These are phyloP conservation scores for Crepidodera aurea DNA, from an alignment of 2,888 invertebrate genomes.

Conservation along the genomic window DNA sequence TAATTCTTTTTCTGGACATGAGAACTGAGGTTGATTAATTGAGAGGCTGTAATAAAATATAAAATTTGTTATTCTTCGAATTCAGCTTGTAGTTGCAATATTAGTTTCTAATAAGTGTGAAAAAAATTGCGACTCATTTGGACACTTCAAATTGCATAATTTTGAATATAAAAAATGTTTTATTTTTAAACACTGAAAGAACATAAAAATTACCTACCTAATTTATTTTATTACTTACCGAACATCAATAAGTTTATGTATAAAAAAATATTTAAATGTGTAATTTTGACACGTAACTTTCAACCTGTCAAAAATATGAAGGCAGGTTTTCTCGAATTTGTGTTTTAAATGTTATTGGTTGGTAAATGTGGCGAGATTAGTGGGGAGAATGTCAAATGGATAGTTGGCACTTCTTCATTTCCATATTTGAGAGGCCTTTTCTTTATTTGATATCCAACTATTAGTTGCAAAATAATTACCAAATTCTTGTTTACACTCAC, in stretches of 20 bases:
- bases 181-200: neutral
- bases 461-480: no score
- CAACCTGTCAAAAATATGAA: constrained; percentile 25
- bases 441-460: no score
- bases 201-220: constrained; percentile 11
- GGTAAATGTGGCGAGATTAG: neutral
- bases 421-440: no score
- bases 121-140: neutral
- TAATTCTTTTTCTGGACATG: constrained; percentile 60
- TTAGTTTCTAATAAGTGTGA: no score
- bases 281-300: constrained; percentile 35
- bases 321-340: constrained; percentile 5
- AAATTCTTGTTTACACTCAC: no score
- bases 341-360: constrained; percentile 10
- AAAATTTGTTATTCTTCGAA: neutral
- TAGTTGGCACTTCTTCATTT: neutral
- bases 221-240: constrained; percentile 39
- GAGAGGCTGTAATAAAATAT: constrained; percentile 37
- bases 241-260: constrained; percentile 44
- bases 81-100: no score
- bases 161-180: neutral
- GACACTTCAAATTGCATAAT: constrained; percentile 5
- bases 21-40: constrained; percentile 34
- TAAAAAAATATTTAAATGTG: constrained; percentile 29
- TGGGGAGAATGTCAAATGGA: neutral